Evolutionary conservation across 2,797 vertebrate genomes (phyloP).

Genomic region (Psittacula echo): DNA sequence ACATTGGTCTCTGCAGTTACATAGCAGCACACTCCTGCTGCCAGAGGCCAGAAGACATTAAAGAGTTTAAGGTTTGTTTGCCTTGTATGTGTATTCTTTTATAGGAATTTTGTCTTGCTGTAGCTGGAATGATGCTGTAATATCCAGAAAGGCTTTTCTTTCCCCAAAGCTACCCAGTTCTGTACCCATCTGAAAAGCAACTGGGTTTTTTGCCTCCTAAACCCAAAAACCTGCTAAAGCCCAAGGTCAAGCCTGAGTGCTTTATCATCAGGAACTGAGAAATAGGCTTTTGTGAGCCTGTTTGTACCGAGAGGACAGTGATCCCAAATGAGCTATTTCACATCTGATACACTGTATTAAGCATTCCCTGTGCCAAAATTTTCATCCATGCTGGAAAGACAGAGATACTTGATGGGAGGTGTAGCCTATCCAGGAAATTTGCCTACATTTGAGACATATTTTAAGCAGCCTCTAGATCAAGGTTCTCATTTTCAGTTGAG

Average conservation of each 20-base stretch:
- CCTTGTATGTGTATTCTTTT: not conserved
- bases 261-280: not conserved
- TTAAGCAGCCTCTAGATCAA: not conserved
- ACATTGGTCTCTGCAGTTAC: not conserved
- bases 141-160: not conserved
- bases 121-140: not conserved
- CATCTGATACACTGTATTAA: fast-evolving
- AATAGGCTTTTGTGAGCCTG: not conserved
- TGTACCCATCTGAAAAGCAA: not conserved
- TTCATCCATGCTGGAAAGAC: not conserved
- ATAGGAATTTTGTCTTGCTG: not conserved
- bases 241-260: not conserved
- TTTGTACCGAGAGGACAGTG: not conserved
- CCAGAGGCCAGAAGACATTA: not conserved
- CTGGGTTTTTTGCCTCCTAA: not conserved
- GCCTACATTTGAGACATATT: not conserved
- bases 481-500: not conserved
- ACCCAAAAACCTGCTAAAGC: not conserved
- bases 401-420: not conserved
- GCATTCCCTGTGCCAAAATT: not conserved
- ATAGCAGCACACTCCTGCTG: not conserved
- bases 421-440: not conserved
- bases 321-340: not conserved
- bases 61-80: not conserved
- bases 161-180: not conserved